Base-by-base conservation (phyloP, 2,113 vertebrate genomes). In the Chaetodon auriga region DNA sequence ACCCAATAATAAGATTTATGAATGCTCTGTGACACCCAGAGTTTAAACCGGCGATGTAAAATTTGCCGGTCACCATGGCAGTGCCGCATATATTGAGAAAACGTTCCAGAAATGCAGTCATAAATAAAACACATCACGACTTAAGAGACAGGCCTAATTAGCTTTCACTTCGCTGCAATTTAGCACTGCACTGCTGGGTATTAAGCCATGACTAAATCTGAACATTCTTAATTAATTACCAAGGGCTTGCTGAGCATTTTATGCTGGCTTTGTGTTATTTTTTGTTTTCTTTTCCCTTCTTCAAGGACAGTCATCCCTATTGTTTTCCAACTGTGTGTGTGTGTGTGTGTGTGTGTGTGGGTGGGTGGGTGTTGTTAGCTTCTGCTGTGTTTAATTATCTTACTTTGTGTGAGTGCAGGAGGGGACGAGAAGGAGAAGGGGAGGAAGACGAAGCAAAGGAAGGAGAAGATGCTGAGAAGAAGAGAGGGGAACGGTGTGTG, bases 191-290 rank as follows among this genome's bases (percentile, higher is more conserved):
- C 87, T 85, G 89, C 78, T 83, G 85, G 81, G 84, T 86, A 84
- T 87, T 83, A 90, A 81, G 73, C 81, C 83, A 75, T 64, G 87
- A 81, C 79, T 83, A 75, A 68, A 88, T 84, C 78, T 70, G 84
- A 90, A 87, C 80, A 80, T 68, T 81, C 46, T 16, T 92, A 89
- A 92, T 92, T 82, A 88, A 92, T 88, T 89, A 91, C 85, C 88
- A 0, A 21, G 84, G 87, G 89, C 74, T 68, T 82, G 60, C 58
- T 65, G 83, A 80, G 80, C 70, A 75, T 74, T 89, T 86, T 86
- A 55, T 7, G 57, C 65, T 23, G 57, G 63, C 53, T 81, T 83
- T 86, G 25, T 73, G 60, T 77, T 78, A 14, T 65, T 71, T 83
- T 66, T 51, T 65, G 38, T 73, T 71, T 82, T 73, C 36, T 83